These are phyloP conservation scores for Steinernema scapterisci DNA, from an alignment of 2,888 invertebrate genomes.

Conservation along the genomic window DNA sequence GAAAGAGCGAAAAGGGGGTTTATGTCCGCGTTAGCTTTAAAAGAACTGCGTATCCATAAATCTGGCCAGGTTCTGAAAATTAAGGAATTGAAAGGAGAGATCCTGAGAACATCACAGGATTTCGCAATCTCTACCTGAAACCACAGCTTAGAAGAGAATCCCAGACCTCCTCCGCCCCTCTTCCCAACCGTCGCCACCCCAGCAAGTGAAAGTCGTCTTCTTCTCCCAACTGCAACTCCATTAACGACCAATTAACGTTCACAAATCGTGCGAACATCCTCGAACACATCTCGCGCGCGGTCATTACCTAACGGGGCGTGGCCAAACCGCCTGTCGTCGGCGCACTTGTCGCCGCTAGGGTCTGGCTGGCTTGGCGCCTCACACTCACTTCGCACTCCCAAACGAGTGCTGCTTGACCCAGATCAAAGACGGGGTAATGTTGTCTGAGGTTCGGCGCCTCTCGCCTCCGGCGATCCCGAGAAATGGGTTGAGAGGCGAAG, in stretches of 20 bases:
- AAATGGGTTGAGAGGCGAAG: slow-evolving; percentile 23
- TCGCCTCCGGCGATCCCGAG: slow-evolving; percentile 22
- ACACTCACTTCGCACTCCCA: slow-evolving; percentile 30
- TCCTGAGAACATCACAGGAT: no score
- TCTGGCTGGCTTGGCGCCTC: background rate
- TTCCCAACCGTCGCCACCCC: no score
- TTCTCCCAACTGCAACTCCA: background rate
- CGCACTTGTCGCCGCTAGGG: slow-evolving; percentile 5
- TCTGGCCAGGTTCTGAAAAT: no score
- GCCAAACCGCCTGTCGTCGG: slow-evolving; percentile 9
- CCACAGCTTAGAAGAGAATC: no score
- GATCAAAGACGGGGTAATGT: slow-evolving; percentile 20
- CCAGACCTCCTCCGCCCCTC: no score
- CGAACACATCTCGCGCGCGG: slow-evolving; percentile 1
- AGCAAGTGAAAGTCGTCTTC: background rate
- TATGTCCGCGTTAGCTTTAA: no score
- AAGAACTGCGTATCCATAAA: no score
- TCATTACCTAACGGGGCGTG: slow-evolving; percentile 26
- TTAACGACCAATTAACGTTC: slow-evolving; percentile 13
- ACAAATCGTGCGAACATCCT: background rate
- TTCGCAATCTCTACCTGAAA: no score
- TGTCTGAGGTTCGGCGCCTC: background rate
- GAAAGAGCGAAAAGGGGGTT: no score
- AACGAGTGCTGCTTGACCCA: slow-evolving; percentile 27
- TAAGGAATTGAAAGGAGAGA: no score